Conservation (phyloP, 2,888 invertebrate species). For the Asteroscopus sphinx region DNA sequence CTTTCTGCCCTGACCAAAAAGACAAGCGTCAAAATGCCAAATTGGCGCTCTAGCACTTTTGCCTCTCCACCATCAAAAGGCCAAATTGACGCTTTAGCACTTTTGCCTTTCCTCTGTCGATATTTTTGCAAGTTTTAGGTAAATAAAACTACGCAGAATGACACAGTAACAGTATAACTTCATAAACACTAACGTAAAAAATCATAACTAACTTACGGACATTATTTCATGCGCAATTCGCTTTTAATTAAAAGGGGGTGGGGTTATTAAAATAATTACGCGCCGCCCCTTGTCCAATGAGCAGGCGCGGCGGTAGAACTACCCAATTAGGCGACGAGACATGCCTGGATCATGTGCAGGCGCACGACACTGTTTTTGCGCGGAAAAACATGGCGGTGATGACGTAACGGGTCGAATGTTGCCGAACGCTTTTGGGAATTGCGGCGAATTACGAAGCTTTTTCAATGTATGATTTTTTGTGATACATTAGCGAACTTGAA, state of each 20-base stretch:
- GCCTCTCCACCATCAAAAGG: too few species aligned
- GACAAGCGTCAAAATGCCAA: too few species aligned
- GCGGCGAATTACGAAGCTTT: slow-evolving; percentile 44
- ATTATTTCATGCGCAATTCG: slow-evolving; percentile 50
- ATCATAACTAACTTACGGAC: slow-evolving; percentile 29
- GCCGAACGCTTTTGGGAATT: slow-evolving; percentile 48
- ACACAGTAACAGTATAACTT: slow-evolving; percentile 11
- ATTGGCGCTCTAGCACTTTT: too few species aligned
- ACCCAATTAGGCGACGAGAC: slow-evolving; percentile 83
- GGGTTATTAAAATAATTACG: slow-evolving; percentile 87
- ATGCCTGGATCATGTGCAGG: slow-evolving; percentile 67
- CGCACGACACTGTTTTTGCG: slow-evolving; percentile 76
- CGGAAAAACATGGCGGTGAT: slow-evolving; percentile 71
- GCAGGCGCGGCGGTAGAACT: slow-evolving; percentile 69
- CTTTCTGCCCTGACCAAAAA: too few species aligned
- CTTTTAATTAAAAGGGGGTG: slow-evolving; percentile 86
- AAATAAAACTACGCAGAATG: too few species aligned
- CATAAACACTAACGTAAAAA: slow-evolving; percentile 30
- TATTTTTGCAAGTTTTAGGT: too few species aligned
- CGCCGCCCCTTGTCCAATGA: slow-evolving; percentile 82
- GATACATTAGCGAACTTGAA: slow-evolving; percentile 33
- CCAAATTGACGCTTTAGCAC: too few species aligned
- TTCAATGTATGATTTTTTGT: slow-evolving; percentile 39
- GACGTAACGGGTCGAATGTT: slow-evolving; percentile 60
- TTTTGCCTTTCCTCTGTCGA: too few species aligned